These are phyloP conservation scores for Helobdella robusta DNA, from an alignment of 2,888 invertebrate genomes.

Conservation along the genomic window DNA sequence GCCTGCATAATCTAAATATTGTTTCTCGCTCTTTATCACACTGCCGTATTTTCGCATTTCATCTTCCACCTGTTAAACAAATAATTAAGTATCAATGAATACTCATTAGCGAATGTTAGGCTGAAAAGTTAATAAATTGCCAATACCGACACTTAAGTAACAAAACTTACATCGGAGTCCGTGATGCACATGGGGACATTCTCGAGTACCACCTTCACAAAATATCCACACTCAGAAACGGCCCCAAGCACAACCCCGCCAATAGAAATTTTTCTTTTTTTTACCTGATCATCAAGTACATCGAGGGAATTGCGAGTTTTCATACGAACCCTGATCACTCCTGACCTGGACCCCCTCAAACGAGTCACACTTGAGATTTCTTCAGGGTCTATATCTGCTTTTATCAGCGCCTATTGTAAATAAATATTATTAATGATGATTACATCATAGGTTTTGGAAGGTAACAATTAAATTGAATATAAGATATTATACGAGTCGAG, in stretches of 20 bases:
- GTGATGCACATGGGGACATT: conserved; percentile 21
- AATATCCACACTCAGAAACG: conserved; percentile 1
- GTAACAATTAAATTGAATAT: too few species aligned
- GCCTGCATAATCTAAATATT: conserved; percentile 5
- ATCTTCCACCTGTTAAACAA: conserved; percentile 13
- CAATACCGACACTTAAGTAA: not conserved
- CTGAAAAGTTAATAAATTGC: too few species aligned
- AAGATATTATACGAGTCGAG: not conserved
- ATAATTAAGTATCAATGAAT: not conserved
- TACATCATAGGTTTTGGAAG: too few species aligned
- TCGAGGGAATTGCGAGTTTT: not conserved
- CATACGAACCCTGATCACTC: conserved; percentile 23
- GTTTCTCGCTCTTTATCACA: conserved; percentile 18
- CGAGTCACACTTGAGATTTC: conserved; percentile 21
- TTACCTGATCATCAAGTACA: conserved; percentile 5
- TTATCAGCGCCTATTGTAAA: conserved; percentile 12
- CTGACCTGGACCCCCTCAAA: not conserved
- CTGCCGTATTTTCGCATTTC: conserved; percentile 20
- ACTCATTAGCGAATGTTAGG: not conserved
- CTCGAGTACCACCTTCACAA: conserved; percentile 16
- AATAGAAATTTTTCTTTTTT: conserved; percentile 1
- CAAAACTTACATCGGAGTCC: conserved; percentile 18
- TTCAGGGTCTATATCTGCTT: conserved; percentile 21
- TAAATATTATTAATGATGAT: not conserved
- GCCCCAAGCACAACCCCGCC: conserved; percentile 12